Evolutionary conservation across 2,888 invertebrate species (phyloP).

Genomic region (Malacosoma neustria): DNA sequence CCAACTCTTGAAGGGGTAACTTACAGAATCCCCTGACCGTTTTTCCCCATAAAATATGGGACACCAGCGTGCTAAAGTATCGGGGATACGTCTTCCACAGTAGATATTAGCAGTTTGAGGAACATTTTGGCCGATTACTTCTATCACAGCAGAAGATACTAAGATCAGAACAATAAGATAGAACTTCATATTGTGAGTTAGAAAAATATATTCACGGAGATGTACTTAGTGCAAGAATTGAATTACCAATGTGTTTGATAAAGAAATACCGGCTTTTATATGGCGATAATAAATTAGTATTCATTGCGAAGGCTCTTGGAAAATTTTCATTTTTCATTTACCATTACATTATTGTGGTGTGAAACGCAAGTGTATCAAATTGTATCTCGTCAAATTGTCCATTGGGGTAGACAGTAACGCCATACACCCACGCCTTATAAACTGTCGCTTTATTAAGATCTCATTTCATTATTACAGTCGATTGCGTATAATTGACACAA

Average conservation of each 20-base stretch:
- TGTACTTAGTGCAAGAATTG: background rate
- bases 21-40: background rate
- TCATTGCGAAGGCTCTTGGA: background rate
- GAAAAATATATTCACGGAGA: background rate
- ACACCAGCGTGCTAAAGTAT: background rate
- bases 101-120: background rate
- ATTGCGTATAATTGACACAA: no score
- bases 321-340: background rate
- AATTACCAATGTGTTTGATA: background rate
- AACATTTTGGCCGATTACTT: background rate
- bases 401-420: background rate
- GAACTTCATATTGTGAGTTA: background rate
- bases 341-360: no score
- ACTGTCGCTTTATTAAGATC: no score
- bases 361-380: background rate
- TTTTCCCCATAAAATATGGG: background rate
- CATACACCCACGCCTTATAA: background rate
- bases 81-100: background rate
- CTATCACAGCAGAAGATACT: background rate
- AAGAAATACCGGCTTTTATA: background rate
- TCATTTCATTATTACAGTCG: no score
- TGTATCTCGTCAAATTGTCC: background rate
- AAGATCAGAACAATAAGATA: background rate
- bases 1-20: no score
- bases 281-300: background rate